Base-by-base conservation (phyloP, 2,797 vertebrate genomes). In the Betta splendens region DNA sequence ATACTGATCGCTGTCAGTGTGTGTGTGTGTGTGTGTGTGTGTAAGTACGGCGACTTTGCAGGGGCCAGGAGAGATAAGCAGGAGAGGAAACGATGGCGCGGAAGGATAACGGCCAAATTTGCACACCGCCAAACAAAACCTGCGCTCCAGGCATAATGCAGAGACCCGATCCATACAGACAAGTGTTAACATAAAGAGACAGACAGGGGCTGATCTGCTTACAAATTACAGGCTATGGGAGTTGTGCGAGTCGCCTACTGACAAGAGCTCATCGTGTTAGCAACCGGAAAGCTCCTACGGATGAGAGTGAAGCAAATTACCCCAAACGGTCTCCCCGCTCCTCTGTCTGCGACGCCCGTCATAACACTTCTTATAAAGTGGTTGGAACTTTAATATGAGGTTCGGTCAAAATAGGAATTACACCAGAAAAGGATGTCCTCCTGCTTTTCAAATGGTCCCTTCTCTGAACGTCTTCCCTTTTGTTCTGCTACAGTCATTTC, bases 1-100 rank as follows among this genome's bases (percentile, higher is more conserved):
- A 90, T 85, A 85, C 89, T 78, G 89, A 89, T 91, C 85, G 69
- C 85, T 89, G 87, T 90, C 89, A 90, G 59, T 72, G 81, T 67
- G 67, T 80, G 79, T 79, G 82, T 69, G n/a, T n/a, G n/a, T n/a
- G n/a, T n/a, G 59, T 72, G 81, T 67, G 67, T 80, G 79, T 79
- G 82, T 69, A 76, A 77, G 80, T 79, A 48, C 65, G 28, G 67
- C 69, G 83, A 86, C 81, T 86, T 86, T 76, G 78, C 80, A 85
- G 80, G 80, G 83, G 75, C 75, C 78, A 70, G 73, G 80, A 83
- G 75, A 91, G 89, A 91, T 89, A 90, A 91, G 88, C 77, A 75
- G 56, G 58, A 70, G 65, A 85, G 85, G 86, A 90, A 88, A 78
- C 51, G 79, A 89, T 86, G 32, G 80, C 58, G 43, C 56, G 66